phyloP scores from a whole-genome alignment of 2,888 invertebrate genomes.

The Ennomos erosarius region DNA sequence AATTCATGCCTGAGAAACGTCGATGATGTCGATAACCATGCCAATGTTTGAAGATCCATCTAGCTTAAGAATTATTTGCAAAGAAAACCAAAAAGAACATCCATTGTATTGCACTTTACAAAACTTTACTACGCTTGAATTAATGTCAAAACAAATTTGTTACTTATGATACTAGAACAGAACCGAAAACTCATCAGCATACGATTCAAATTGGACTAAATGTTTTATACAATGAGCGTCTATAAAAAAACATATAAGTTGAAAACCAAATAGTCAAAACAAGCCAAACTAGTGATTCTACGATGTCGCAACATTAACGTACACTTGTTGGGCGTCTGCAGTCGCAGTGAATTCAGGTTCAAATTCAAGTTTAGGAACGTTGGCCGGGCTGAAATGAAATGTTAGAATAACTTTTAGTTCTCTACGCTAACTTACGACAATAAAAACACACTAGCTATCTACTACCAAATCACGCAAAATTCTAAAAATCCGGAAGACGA shows the following conservation, averaged over 20 bases:
- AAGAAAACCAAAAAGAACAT: slow-evolving; percentile 37
- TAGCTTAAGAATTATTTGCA: slow-evolving; percentile 26
- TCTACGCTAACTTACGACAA: slow-evolving; percentile 34
- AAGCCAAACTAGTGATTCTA: slow-evolving; percentile 80
- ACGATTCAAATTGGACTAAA: slow-evolving; percentile 45
- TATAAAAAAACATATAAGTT: slow-evolving; percentile 40
- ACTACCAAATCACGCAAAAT: slow-evolving; percentile 7
- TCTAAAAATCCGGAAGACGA: not conserved
- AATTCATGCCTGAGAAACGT: slow-evolving; percentile 30
- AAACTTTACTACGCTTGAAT: slow-evolving; percentile 26
- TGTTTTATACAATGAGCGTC: slow-evolving; percentile 49
- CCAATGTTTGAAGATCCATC: slow-evolving; percentile 26
- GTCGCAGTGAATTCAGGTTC: slow-evolving; percentile 96
- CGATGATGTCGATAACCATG: slow-evolving; percentile 32
- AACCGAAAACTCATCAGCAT: slow-evolving; percentile 21
- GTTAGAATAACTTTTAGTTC: slow-evolving; percentile 61
- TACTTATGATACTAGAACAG: slow-evolving; percentile 10
- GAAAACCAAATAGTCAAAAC: slow-evolving; percentile 55
- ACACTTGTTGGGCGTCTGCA: slow-evolving; percentile 95
- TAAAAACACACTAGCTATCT: slow-evolving; percentile 2
- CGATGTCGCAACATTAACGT: slow-evolving; percentile 84
- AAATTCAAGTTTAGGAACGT: slow-evolving; percentile 99
- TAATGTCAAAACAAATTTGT: slow-evolving; percentile 23
- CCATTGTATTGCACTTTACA: slow-evolving; percentile 24
- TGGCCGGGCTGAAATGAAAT: slow-evolving; percentile 95